phyloP scores from a whole-genome alignment of 1,140 invertebrate species.

The Bombus haemorrhoidalis region DNA sequence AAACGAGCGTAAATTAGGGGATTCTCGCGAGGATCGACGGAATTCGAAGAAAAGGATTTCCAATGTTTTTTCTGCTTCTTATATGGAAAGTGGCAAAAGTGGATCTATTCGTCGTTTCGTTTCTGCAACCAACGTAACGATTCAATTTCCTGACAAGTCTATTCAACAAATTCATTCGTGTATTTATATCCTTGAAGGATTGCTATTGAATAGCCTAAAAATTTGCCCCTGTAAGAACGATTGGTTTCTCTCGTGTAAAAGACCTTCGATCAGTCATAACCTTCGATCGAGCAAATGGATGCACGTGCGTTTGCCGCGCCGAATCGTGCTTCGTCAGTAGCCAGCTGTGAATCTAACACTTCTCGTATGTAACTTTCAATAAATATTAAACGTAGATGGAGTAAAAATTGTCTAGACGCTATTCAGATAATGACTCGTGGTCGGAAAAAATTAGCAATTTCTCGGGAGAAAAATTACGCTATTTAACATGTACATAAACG shows the following conservation, averaged over 20 bases:
- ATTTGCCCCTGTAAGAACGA: neutral
- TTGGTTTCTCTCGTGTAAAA: neutral
- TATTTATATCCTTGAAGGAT: neutral
- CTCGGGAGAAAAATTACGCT: neutral
- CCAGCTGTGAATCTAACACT: neutral
- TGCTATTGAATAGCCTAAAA: neutral
- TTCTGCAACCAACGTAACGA: neutral
- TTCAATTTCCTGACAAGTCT: neutral
- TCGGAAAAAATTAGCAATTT: neutral
- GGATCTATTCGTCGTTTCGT: neutral
- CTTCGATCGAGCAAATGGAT: conserved; percentile 3
- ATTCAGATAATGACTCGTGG: neutral
- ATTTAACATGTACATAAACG: neutral
- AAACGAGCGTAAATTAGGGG: conserved; percentile 7
- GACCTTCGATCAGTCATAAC: neutral
- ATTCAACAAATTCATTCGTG: neutral
- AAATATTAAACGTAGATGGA: neutral
- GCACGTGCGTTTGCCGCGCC: conserved; percentile 11
- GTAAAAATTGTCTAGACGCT: neutral
- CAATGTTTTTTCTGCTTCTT: neutral
- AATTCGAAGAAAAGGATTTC: neutral
- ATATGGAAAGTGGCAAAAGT: neutral
- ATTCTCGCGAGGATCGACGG: neutral
- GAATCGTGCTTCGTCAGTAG: neutral
- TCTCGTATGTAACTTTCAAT: neutral